These are phyloP conservation scores for Musca domestica DNA, from an alignment of 1,140 invertebrate genomes.

Conservation along the genomic window DNA sequence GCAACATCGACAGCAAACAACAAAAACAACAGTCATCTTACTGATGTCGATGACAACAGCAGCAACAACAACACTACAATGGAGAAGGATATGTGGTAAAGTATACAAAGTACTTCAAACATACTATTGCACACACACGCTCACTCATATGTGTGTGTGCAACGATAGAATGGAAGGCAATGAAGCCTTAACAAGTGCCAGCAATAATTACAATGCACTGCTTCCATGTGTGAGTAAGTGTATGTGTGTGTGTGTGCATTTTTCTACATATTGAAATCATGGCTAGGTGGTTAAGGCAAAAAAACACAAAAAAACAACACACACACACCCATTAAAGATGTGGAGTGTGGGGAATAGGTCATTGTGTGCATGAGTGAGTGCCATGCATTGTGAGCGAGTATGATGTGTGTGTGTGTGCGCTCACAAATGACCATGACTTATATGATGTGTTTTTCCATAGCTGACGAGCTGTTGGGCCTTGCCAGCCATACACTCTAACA, in stretches of 20 bases:
- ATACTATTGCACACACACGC: background rate
- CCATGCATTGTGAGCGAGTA: background rate
- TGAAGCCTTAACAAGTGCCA: constrained; percentile 7
- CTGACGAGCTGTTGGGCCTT: constrained; percentile 2
- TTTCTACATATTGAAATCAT: too few species aligned
- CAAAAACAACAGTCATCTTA: background rate
- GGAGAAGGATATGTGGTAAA: background rate
- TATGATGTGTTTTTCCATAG: constrained; percentile 14
- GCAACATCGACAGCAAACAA: background rate
- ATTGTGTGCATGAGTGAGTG: constrained; percentile 12
- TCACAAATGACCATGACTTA: constrained; percentile 21
- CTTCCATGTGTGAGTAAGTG: background rate
- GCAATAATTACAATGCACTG: constrained; percentile 15
- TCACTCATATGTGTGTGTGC: background rate
- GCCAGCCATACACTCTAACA: too few species aligned
- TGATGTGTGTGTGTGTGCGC: background rate
- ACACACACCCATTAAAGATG: too few species aligned
- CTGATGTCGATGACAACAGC: background rate
- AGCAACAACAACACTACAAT: background rate
- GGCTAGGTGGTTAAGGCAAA: too few species aligned
- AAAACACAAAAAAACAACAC: too few species aligned
- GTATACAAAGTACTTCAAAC: constrained; percentile 11
- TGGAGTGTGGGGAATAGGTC: background rate
- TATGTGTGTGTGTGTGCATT: too few species aligned
- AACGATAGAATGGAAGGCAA: background rate